Conservation (phyloP, 2,888 invertebrate genomes). For the Oeneis ivallda region DNA sequence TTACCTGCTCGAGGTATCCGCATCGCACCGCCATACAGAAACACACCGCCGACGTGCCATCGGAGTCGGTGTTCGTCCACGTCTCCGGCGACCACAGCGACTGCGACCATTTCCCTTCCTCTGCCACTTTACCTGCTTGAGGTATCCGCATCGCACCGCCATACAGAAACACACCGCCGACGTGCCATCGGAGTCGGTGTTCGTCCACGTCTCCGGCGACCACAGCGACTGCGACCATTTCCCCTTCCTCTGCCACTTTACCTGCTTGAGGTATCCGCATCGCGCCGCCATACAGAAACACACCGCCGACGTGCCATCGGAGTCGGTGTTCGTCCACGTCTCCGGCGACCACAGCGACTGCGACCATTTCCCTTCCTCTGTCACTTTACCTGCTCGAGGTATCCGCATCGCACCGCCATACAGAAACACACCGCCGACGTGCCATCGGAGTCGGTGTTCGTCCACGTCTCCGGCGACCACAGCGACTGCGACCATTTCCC, state of each 20-base stretch:
- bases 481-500: no score
- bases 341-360: no score
- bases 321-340: no score
- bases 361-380: no score
- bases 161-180: conserved; percentile 70
- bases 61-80: conserved; percentile 55
- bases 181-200: conserved; percentile 64
- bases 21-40: conserved; percentile 65
- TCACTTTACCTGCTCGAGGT: no score
- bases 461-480: conserved; percentile 46
- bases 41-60: conserved; percentile 61
- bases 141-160: conserved; percentile 70
- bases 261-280: no score
- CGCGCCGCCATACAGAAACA: no score
- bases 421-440: no score
- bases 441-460: conserved; percentile 23
- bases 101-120: conserved; percentile 48
- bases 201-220: conserved; percentile 51
- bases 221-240: no score
- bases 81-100: conserved; percentile 60
- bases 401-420: no score
- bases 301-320: no score
- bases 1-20: conserved; percentile 49
- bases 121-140: conserved; percentile 57
- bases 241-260: no score